These are phyloP conservation scores for Idaea aversata DNA, from an alignment of 2,888 invertebrate genomes.

Conservation along the genomic window DNA sequence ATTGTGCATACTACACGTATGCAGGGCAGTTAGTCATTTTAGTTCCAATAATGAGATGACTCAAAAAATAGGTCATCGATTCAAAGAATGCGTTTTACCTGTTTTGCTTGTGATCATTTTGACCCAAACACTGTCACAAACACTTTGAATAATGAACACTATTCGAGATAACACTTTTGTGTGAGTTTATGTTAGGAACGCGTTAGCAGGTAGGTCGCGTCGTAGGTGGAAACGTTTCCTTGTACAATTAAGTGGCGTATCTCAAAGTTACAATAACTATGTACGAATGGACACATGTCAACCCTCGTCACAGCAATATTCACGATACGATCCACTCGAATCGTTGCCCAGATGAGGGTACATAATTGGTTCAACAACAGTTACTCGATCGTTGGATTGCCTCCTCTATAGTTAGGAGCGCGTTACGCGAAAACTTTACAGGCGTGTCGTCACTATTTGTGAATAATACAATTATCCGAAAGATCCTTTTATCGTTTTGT, in stretches of 20 bases:
- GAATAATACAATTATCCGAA: background rate
- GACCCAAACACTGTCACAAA: background rate
- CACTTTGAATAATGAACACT: background rate
- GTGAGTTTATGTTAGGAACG: background rate
- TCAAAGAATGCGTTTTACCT: background rate
- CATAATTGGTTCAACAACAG: constrained; percentile 25
- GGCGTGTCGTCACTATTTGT: background rate
- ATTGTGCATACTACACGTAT: background rate
- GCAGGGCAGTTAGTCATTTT: background rate
- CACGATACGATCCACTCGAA: constrained; percentile 30
- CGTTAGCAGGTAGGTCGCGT: background rate
- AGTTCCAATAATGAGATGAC: background rate
- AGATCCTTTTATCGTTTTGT: background rate
- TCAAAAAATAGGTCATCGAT: background rate
- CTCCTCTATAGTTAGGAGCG: background rate
- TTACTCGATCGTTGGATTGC: constrained; percentile 13
- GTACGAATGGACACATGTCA: constrained; percentile 53
- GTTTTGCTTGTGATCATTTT: background rate
- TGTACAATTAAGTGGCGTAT: constrained; percentile 23
- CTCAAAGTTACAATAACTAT: constrained; percentile 43
- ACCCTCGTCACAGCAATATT: constrained; percentile 51
- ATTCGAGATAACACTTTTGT: background rate
- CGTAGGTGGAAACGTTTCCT: constrained; percentile 9
- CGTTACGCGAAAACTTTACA: constrained; percentile 4
- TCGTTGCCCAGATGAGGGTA: constrained; percentile 27